phyloP scores from a whole-genome alignment of 1,140 invertebrate genomes.

The Reticulitermes speratus region DNA sequence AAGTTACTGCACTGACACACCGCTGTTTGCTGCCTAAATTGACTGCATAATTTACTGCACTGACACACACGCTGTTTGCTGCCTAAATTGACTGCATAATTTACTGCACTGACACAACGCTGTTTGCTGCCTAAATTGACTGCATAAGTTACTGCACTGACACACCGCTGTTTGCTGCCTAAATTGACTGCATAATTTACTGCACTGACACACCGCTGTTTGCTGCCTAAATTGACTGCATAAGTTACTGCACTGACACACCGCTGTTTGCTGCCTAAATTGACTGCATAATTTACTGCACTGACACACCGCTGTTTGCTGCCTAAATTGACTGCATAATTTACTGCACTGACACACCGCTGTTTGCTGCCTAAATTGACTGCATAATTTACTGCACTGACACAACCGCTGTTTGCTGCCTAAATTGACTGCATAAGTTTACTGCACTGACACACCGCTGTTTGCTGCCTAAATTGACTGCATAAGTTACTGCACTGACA shows the following conservation, averaged over 20 bases:
- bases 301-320: not conserved
- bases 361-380: too few species aligned
- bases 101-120: not conserved
- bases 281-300: not conserved
- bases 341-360: not conserved
- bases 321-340: not conserved
- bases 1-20: not conserved
- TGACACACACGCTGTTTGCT: too few species aligned
- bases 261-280: too few species aligned
- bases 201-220: not conserved
- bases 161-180: too few species aligned
- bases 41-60: not conserved
- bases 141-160: not conserved
- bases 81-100: not conserved
- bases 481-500: not conserved
- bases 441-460: not conserved
- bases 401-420: too few species aligned
- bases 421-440: not conserved
- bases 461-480: too few species aligned
- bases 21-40: too few species aligned
- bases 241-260: not conserved
- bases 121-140: too few species aligned
- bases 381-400: not conserved
- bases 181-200: not conserved
- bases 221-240: not conserved